phyloP scores from a whole-genome alignment of 2,888 invertebrate species.

The Heliconius erato region DNA sequence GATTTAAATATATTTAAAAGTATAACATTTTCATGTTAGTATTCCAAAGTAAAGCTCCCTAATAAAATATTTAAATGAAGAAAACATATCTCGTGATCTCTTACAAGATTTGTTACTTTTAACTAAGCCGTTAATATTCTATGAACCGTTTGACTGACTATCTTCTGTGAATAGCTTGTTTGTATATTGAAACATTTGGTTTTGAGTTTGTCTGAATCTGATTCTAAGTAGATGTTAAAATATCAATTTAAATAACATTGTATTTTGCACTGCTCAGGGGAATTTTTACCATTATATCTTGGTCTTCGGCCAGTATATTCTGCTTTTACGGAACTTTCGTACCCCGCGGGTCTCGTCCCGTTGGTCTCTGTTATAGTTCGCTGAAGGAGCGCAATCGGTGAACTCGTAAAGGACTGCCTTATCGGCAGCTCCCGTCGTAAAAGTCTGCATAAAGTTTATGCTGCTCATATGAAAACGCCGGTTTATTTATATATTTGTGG shows the following conservation, averaged over 20 bases:
- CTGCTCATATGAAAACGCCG: slow-evolving; percentile 65
- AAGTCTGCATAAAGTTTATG: slow-evolving; percentile 67
- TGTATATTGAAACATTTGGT: slow-evolving; percentile 53
- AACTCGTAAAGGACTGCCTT: slow-evolving; percentile 67
- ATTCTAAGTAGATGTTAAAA: slow-evolving; percentile 61
- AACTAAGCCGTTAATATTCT: slow-evolving; percentile 19
- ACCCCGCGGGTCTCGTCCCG: slow-evolving; percentile 46
- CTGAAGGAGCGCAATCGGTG: slow-evolving; percentile 66
- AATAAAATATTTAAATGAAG: slow-evolving; percentile 15
- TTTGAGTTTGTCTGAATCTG: slow-evolving; percentile 53
- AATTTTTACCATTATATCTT: slow-evolving; percentile 49
- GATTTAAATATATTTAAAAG: not conserved
- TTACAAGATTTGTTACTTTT: slow-evolving; percentile 13
- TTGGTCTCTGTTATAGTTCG: slow-evolving; percentile 55
- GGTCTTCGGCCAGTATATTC: slow-evolving; percentile 43
- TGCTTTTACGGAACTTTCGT: slow-evolving; percentile 8
- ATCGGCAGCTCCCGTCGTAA: slow-evolving; percentile 68
- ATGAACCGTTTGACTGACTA: not conserved
- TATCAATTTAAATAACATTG: slow-evolving; percentile 57
- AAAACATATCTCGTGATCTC: slow-evolving; percentile 5
- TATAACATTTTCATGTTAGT: slow-evolving; percentile 1
- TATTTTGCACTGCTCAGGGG: slow-evolving; percentile 51
- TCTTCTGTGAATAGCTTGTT: slow-evolving; percentile 33
- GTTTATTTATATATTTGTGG: slow-evolving; percentile 78
- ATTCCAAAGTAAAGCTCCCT: not conserved